Evolutionary conservation across 2,888 invertebrate genomes (phyloP), one percentile per base, ranked within the genome.

Genomic region (Metallyticus violacea): DNA sequence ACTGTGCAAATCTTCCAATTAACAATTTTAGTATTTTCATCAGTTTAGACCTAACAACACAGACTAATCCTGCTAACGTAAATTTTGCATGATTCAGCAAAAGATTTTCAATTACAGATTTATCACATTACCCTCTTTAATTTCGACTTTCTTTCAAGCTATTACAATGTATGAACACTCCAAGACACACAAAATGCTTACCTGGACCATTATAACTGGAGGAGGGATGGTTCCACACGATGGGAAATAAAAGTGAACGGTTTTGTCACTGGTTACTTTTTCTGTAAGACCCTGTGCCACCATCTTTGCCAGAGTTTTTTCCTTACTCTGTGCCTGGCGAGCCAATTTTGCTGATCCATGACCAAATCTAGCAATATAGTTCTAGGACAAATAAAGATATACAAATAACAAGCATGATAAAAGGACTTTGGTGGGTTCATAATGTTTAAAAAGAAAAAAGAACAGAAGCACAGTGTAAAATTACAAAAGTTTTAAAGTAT

Each of bases 241-340:
- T 0, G 98, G 99, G 92, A 99, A 99, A 92, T 97, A 98, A 92
- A 99, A 99, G 90, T 97, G 97, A 85, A 99, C 95, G 83, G 94
- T 94, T 94, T 98, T 99, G 91, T 99, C 99, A 88, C 94, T 95
- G 6, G 94, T 93, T 0, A 99, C 99, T 93, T 97, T 98, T 91
- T 99, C 99, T 0, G 99, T 99, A 28, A 99, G 94, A 1, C 99
- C 99, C 90, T 97, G 97, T 62, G 99, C 98, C 22, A 99, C 98
- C 99, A 99, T 99, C 93, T 99, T 99, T 28, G 99, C 99, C 87
- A 99, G 93, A 0, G 99, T 99, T 92, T 99, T 99, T 92, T 99
- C 99, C 92, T 99, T 99, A 88, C 99, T 99, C 92, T 99, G 99
- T 7, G 99, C 99, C 91, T 99, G 99, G 87, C 99, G 94, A 0